A percentile compares a stretch with the other conserved stretches of the same genome.
Conservation (phyloP, 2,888 invertebrate species). For the Ophion costatus region DNA sequence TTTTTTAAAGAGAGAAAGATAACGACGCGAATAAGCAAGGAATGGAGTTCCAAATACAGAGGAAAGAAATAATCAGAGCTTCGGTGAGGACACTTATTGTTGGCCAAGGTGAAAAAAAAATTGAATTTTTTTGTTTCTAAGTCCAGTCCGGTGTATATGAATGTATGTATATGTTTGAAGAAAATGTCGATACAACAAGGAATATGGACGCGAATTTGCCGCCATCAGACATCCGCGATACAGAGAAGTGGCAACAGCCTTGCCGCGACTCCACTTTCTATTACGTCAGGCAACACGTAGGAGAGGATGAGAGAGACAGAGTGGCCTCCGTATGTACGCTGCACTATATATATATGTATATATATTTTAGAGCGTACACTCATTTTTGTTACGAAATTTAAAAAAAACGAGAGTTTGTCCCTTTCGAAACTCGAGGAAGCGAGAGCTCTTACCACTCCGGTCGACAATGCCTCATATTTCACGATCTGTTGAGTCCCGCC, state of each 20-base stretch:
- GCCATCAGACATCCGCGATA: constrained; percentile 46
- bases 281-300: constrained; percentile 73
- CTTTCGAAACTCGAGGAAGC: constrained; percentile 60
- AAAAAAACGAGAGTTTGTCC: constrained; percentile 49
- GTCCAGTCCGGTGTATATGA: too few species aligned
- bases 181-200: constrained; percentile 25
- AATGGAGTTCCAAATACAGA: too few species aligned
- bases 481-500: constrained; percentile 1
- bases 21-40: too few species aligned
- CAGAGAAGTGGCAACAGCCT: constrained; percentile 74
- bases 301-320: constrained; percentile 59
- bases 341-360: constrained; percentile 15
- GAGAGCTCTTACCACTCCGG: constrained; percentile 4
- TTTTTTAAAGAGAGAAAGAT: too few species aligned
- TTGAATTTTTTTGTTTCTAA: too few species aligned
- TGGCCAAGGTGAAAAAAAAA: too few species aligned
- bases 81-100: too few species aligned
- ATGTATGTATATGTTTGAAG: not conserved
- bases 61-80: too few species aligned
- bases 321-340: constrained; percentile 69
- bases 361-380: constrained; percentile 11
- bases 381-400: constrained; percentile 55
- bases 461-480: constrained; percentile 9
- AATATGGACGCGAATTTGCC: constrained; percentile 4
- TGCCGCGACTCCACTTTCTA: constrained; percentile 77